Evolutionary conservation across 2,113 vertebrate genomes (phyloP).

Genomic region (Strigops habroptila): DNA sequence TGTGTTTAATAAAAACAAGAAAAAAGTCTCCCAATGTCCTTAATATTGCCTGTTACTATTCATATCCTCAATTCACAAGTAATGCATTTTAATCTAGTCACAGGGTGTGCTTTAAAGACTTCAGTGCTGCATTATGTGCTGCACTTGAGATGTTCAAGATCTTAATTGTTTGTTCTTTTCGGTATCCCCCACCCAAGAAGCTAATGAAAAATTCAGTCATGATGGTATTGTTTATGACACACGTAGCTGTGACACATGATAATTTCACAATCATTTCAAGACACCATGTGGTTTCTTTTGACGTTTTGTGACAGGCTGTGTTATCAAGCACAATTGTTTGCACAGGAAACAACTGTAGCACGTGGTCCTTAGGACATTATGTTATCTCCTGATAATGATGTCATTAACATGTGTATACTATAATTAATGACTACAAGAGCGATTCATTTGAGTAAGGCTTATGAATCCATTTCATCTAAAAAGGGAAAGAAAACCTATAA

Average conservation of each 20-base stretch:
- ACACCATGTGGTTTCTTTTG: constrained; percentile 59
- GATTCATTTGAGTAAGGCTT: constrained; percentile 51
- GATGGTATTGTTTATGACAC: constrained; percentile 54
- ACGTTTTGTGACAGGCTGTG: constrained; percentile 54
- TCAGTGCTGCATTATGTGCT: background rate
- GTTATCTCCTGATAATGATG: constrained; percentile 65
- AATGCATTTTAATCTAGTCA: constrained; percentile 7
- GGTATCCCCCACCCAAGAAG: background rate
- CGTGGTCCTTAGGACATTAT: constrained; percentile 51
- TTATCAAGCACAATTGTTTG: constrained; percentile 66
- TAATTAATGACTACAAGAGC: constrained; percentile 63
- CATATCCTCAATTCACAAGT: background rate
- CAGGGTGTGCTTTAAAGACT: background rate
- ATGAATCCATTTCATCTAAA: constrained; percentile 63
- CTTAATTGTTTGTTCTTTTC: constrained; percentile 29
- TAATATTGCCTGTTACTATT: background rate
- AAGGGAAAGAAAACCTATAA: constrained; percentile 60
- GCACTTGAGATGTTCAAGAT: constrained; percentile 8
- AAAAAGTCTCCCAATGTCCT: background rate
- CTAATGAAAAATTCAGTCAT: constrained; percentile 39
- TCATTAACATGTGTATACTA: constrained; percentile 67
- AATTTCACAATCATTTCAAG: constrained; percentile 60
- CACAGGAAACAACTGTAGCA: constrained; percentile 58
- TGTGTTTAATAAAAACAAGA: background rate
- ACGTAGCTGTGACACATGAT: constrained; percentile 41